A percentile compares a stretch with the other conserved stretches of the same genome.
Conservation (phyloP, 2,113 vertebrate genomes). For the Amia ocellicauda region DNA sequence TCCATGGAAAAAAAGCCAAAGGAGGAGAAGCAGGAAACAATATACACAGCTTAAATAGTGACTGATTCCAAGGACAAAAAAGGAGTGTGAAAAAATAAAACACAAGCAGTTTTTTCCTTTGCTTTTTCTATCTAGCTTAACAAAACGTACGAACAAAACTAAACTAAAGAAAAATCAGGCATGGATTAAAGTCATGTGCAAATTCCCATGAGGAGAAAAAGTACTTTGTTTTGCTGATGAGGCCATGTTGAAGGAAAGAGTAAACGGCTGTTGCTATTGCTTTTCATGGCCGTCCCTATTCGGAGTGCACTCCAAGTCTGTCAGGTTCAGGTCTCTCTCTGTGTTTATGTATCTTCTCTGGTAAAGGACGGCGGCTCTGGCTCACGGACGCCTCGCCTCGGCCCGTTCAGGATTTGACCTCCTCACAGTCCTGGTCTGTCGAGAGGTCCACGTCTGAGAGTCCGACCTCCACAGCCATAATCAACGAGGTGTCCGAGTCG, state of each 20-base stretch:
- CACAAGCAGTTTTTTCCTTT: conserved; percentile 21
- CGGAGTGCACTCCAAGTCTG: conserved; percentile 45
- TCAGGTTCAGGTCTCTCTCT: conserved; percentile 46
- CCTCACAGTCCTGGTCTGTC: conserved; percentile 77
- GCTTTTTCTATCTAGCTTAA: conserved; percentile 21
- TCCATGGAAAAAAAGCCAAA: conserved; percentile 8
- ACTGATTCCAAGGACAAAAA: conserved; percentile 17
- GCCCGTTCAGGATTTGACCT: conserved; percentile 77
- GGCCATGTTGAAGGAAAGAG: conserved; percentile 46
- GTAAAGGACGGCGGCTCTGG: conserved; percentile 36
- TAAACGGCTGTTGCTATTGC: conserved; percentile 64
- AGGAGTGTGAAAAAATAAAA: conserved; percentile 6
- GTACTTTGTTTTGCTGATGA: conserved; percentile 38
- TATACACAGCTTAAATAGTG: conserved; percentile 13
- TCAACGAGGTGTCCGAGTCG: conserved; percentile 84
- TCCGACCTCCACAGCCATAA: conserved; percentile 78
- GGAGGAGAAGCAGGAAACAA: conserved; percentile 6
- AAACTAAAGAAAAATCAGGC: conserved; percentile 5
- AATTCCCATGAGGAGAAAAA: conserved; percentile 28
- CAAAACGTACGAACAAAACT: not conserved
- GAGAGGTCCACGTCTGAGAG: conserved; percentile 82
- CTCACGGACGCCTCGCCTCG: conserved; percentile 37
- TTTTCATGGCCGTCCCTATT: conserved; percentile 53
- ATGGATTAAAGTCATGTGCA: conserved; percentile 21
- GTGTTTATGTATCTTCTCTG: conserved; percentile 17